These are phyloP conservation scores for Scaptomyza hsui DNA, from an alignment of 1,140 invertebrate species.

Conservation along the genomic window DNA sequence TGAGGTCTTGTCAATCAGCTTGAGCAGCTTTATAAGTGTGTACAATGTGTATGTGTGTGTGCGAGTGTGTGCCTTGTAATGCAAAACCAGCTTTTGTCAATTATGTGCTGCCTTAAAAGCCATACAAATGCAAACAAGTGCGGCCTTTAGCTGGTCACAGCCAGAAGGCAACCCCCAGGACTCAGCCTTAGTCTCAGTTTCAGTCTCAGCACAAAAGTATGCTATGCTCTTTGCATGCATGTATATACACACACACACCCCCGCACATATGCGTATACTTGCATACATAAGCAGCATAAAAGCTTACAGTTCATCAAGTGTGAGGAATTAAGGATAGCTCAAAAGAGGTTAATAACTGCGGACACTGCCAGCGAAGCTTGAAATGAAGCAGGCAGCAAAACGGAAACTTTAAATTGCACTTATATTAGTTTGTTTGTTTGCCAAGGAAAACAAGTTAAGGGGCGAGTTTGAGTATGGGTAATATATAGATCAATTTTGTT, in stretches of 20 bases:
- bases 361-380: constrained; percentile 21
- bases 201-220: constrained; percentile 28
- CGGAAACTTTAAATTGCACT: constrained; percentile 12
- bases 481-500: background rate
- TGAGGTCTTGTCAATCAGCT: constrained; percentile 42
- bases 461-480: background rate
- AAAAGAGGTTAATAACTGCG: constrained; percentile 66
- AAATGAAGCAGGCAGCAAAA: constrained; percentile 21
- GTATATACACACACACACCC: constrained; percentile 6
- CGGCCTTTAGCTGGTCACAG: constrained; percentile 15
- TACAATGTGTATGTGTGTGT: background rate
- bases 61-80: constrained; percentile 30
- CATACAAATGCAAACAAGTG: constrained; percentile 43
- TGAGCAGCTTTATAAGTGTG: constrained; percentile 10
- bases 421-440: constrained; percentile 13
- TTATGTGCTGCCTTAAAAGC: constrained; percentile 43
- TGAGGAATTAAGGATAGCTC: background rate
- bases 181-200: background rate
- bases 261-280: constrained; percentile 8
- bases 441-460: background rate
- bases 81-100: constrained; percentile 44
- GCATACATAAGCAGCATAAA: constrained; percentile 52
- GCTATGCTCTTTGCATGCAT: constrained; percentile 25
- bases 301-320: constrained; percentile 48
- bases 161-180: background rate